Evolutionary conservation across 2,888 invertebrate genomes (phyloP).

Genomic region (Drosophila macrospina): DNA sequence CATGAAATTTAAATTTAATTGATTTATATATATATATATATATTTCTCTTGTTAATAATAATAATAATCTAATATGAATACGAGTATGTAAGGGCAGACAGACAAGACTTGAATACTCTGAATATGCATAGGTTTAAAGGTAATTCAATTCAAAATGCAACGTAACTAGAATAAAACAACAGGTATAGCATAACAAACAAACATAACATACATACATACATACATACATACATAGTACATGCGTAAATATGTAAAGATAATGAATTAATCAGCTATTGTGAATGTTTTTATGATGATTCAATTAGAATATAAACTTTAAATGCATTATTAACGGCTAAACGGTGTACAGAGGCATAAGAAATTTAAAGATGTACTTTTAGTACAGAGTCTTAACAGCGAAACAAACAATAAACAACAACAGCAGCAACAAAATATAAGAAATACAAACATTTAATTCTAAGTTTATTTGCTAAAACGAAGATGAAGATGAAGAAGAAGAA

Average conservation of each 20-base stretch:
- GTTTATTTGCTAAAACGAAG: slow-evolving; percentile 58
- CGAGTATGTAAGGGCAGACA: slow-evolving; percentile 35
- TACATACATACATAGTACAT: slow-evolving; percentile 33
- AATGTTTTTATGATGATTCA: slow-evolving; percentile 63
- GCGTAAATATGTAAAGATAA: slow-evolving; percentile 30
- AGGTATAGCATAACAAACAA: slow-evolving; percentile 27
- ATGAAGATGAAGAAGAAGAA: not conserved
- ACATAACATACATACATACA: slow-evolving; percentile 10
- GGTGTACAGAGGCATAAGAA: slow-evolving; percentile 44
- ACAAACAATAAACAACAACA: slow-evolving; percentile 42
- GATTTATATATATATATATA: too few species aligned
- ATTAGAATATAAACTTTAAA: slow-evolving; percentile 42
- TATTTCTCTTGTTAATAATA: slow-evolving; percentile 52
- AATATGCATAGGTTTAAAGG: slow-evolving; percentile 58
- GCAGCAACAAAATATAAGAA: not conserved
- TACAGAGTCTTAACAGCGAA: too few species aligned
- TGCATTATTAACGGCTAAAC: slow-evolving; percentile 23
- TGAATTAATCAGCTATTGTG: slow-evolving; percentile 57
- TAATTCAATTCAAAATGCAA: slow-evolving; percentile 58
- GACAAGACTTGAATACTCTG: slow-evolving; percentile 71
- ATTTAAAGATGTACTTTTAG: too few species aligned
- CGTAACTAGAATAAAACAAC: slow-evolving; percentile 46
- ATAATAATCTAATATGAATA: slow-evolving; percentile 12
- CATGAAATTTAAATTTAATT: slow-evolving; percentile 7
- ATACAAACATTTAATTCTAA: slow-evolving; percentile 42